Evolutionary conservation across 1,140 invertebrate genomes (phyloP), one percentile per base, ranked within the genome.

Genomic region (Pantala flavescens): DNA sequence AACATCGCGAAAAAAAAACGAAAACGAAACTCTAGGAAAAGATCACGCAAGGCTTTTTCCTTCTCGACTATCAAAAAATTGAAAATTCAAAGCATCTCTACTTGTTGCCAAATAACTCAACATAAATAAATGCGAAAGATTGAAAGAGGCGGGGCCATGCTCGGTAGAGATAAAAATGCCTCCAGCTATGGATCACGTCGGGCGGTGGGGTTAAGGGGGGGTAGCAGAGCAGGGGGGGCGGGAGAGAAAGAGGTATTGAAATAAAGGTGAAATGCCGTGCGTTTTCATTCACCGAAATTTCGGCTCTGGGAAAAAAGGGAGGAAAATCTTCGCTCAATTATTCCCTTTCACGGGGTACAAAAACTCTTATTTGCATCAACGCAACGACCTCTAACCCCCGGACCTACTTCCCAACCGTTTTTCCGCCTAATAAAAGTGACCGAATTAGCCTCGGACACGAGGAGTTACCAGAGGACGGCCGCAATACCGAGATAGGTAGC

Each of bases 211-310:
- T 7, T 3, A 12, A 7, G 49, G 49, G 49, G 12, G 12, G 49
- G 49, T 7, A 14, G 49, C 16, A 63, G 49, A 19, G 49, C 3
- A 9, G 9, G 9, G 49, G 12, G 49, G n/a, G 3, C 49, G 49
- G 49, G 49, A 14, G 1, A 63, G 12, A 63, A 21, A 21, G n/a
- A 12, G 49, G 49, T 19, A 63, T 21, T 19, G 49, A 63, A 63
- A 63, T 63, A 21, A 63, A 63, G 49, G 49, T 63, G 49, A 63
- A 63, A 63, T 21, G 49, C n/a, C n/a, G n/a, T 63, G 49, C n/a
- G 28, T 63, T 63, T 63, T 63, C 49, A 63, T 63, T 63, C 49
- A 63, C 49, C 49, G n/a, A 63, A 63, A 63, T 63, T 63, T 63
- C 49, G 14, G 49, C 49, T 63, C n/a, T 49, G 43, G 43, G 49